A percentile compares a stretch with the other conserved stretches of the same genome.
phyloP scores from a whole-genome alignment of 2,888 invertebrate species.

The Protophormia terraenovae region DNA sequence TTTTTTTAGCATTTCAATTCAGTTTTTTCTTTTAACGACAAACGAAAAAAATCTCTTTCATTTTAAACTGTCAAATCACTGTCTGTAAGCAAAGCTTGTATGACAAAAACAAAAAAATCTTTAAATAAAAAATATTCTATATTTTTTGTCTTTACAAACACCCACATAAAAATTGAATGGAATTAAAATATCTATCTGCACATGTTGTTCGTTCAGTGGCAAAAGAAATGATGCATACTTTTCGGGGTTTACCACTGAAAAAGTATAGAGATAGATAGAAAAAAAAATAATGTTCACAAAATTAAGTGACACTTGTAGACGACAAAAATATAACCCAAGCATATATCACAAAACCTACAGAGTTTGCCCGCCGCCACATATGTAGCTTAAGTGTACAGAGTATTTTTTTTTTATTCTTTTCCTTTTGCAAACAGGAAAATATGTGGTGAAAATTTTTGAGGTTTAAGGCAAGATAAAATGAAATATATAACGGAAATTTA shows the following conservation, averaged over 20 bases:
- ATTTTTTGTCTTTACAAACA: constrained; percentile 14
- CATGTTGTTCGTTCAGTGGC: constrained; percentile 55
- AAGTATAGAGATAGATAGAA: constrained; percentile 6
- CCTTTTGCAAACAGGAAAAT: constrained; percentile 51
- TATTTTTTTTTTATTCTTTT: too few species aligned
- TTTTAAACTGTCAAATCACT: constrained; percentile 68
- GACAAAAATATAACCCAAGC: constrained; percentile 68
- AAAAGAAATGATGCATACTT: constrained; percentile 67
- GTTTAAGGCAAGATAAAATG: constrained; percentile 56
- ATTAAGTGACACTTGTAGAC: constrained; percentile 69
- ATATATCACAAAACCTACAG: constrained; percentile 49
- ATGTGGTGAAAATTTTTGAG: constrained; percentile 65
- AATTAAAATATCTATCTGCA: constrained; percentile 68
- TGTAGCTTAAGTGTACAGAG: neutral
- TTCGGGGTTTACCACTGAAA: constrained; percentile 63
- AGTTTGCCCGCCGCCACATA: constrained; percentile 9
- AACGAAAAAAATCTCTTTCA: constrained; percentile 55
- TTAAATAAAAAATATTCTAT: constrained; percentile 40
- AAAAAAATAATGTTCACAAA: constrained; percentile 64
- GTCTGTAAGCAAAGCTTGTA: constrained; percentile 58
- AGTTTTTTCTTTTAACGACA: constrained; percentile 27
- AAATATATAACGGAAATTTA: constrained; percentile 61
- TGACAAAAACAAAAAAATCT: constrained; percentile 20
- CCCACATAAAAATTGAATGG: constrained; percentile 67
- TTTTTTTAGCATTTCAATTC: constrained; percentile 22